Percentiles rank a stretch among this genome's conserved stretches.
These are phyloP conservation scores for Hassar affinis DNA, from an alignment of 2,113 vertebrate species.

Conservation along the genomic window DNA sequence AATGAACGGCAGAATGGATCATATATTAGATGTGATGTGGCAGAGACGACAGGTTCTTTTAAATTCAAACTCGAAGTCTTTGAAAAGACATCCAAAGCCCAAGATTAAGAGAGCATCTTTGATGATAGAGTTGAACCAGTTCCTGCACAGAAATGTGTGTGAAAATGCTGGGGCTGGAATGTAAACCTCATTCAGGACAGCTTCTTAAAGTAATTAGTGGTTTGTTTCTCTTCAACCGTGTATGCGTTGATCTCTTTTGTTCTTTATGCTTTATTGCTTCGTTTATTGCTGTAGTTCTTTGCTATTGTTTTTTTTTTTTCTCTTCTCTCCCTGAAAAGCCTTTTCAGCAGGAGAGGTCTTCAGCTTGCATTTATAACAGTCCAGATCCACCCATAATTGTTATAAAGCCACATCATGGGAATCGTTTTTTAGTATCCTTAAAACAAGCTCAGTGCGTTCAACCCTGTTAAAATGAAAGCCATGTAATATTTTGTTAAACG, in stretches of 20 bases:
- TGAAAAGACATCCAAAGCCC: constrained; percentile 36
- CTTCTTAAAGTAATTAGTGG: background rate
- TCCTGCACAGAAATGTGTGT: constrained; percentile 20
- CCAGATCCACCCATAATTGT: background rate
- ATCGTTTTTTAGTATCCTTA: background rate
- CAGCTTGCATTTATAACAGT: background rate
- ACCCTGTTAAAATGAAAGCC: background rate
- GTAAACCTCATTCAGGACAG: background rate
- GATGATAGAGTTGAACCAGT: constrained; percentile 30
- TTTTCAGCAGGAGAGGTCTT: background rate
- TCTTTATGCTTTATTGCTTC: background rate
- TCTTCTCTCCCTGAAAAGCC: background rate
- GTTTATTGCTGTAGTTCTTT: background rate
- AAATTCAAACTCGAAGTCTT: constrained; percentile 37
- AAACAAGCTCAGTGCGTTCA: background rate
- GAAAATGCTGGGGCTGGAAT: background rate
- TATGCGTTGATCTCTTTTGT: background rate
- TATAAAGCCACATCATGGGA: background rate
- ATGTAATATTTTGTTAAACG: background rate
- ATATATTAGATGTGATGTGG: constrained; percentile 3
- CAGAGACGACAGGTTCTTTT: constrained; percentile 14
- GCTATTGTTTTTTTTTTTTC: background rate
- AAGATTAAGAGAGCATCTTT: constrained; percentile 37
- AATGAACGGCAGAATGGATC: background rate
- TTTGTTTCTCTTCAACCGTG: background rate